These are phyloP conservation scores for Limnephilus rhombicus DNA, from an alignment of 2,888 invertebrate species.

Conservation along the genomic window DNA sequence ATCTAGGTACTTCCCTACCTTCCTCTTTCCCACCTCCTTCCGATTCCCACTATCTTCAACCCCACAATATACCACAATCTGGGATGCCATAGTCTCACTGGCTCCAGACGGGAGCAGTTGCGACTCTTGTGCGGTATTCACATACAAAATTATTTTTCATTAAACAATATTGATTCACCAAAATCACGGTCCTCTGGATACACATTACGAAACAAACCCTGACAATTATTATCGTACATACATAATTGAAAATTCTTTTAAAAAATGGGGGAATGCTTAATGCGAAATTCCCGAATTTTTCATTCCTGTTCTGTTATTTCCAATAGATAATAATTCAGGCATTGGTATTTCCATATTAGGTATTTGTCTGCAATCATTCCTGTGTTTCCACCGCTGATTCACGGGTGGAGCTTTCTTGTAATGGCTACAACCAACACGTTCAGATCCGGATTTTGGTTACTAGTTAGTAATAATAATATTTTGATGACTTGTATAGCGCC, in stretches of 20 bases:
- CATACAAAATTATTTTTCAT: background rate
- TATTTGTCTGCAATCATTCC: background rate
- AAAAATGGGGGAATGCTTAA: background rate
- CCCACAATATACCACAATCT: too few relatives aligned
- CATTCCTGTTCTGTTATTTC: background rate
- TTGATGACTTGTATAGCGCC: too few relatives aligned
- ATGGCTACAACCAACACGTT: background rate
- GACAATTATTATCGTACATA: background rate
- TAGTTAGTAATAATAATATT: too few relatives aligned
- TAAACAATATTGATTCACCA: background rate
- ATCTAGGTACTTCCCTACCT: too few relatives aligned
- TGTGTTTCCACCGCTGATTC: background rate
- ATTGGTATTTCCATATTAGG: constrained; percentile 1
- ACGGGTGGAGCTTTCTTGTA: background rate
- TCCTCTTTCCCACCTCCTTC: too few relatives aligned
- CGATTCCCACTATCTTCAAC: too few relatives aligned
- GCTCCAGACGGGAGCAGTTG: too few relatives aligned
- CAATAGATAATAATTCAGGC: background rate
- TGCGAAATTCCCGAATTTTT: background rate
- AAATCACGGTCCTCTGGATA: background rate
- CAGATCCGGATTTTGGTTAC: background rate
- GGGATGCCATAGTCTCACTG: too few relatives aligned
- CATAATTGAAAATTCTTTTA: background rate
- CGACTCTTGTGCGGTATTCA: too few relatives aligned
- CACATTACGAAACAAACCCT: background rate